These are phyloP conservation scores for Percina caprodes DNA, from an alignment of 2,113 vertebrate species.

Conservation along the genomic window DNA sequence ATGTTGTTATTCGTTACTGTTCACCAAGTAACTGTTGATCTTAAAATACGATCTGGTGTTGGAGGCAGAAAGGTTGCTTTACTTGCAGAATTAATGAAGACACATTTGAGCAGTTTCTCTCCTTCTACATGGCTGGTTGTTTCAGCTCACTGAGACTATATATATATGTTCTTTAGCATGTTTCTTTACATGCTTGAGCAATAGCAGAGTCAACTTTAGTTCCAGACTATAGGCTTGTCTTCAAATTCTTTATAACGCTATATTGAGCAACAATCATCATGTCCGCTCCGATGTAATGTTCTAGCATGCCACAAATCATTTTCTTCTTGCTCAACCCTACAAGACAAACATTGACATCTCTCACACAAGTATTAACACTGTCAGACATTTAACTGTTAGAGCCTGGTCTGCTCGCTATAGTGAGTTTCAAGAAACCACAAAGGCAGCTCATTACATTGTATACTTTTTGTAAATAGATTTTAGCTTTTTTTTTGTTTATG, in stretches of 20 bases:
- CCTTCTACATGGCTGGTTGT: constrained; percentile 1
- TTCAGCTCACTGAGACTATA: constrained; percentile 17
- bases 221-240: constrained; percentile 34
- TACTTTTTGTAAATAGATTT: constrained; percentile 83
- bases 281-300: constrained; percentile 41
- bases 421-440: constrained; percentile 69
- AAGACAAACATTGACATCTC: constrained; percentile 33
- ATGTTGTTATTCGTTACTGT: constrained; percentile 12
- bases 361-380: constrained; percentile 43
- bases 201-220: constrained; percentile 39
- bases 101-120: background rate
- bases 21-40: constrained; percentile 14
- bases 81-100: background rate
- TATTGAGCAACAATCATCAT: constrained; percentile 36
- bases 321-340: constrained; percentile 19
- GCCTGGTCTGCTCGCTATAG: constrained; percentile 35
- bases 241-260: constrained; percentile 45
- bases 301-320: constrained; percentile 46
- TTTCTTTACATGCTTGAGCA: constrained; percentile 56
- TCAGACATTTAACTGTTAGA: constrained; percentile 41
- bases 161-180: constrained; percentile 29
- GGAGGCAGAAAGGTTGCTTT: background rate
- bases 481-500: constrained; percentile 81
- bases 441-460: constrained; percentile 84
- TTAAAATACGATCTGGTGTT: background rate